Evolutionary conservation across 2,797 vertebrate species (phyloP).

Genomic region (Cryptoprocta ferox): DNA sequence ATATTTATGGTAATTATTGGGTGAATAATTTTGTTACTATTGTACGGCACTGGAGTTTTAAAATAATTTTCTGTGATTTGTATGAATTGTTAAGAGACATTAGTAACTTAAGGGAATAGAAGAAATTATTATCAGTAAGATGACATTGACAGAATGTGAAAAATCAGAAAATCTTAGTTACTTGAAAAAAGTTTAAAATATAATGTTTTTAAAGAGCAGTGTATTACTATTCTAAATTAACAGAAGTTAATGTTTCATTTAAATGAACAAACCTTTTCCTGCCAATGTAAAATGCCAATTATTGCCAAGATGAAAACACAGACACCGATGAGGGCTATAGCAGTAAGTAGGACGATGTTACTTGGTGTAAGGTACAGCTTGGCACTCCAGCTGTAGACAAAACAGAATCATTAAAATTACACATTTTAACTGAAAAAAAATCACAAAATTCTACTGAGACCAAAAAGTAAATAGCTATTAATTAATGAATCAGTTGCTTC

Average conservation of each 20-base stretch:
- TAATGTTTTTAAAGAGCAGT: neutral
- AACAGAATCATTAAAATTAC: neutral
- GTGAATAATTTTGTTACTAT: neutral
- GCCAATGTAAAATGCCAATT: constrained; percentile 98
- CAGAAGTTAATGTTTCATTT: constrained; percentile 16
- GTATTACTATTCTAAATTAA: neutral
- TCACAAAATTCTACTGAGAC: neutral
- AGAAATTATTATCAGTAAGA: neutral
- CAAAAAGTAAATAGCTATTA: neutral
- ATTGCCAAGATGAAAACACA: constrained; percentile 97
- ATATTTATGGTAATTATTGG: neutral
- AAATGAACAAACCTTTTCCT: constrained; percentile 94
- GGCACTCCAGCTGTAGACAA: constrained; percentile 93
- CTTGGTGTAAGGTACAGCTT: constrained; percentile 98
- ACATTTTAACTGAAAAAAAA: constrained; percentile 27
- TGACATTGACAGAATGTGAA: neutral
- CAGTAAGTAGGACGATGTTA: constrained; percentile 96
- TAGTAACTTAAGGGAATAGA: neutral
- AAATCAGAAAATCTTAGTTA: neutral
- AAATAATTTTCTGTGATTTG: neutral
- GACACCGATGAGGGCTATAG: constrained; percentile 96
- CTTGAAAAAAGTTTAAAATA: neutral
- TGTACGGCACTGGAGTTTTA: neutral
- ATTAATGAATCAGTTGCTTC: neutral
- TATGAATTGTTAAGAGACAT: neutral